Percentiles rank a stretch among this genome's conserved stretches.
These are phyloP conservation scores for Bufo bufo DNA, from an alignment of 2,113 vertebrate genomes.

Conservation along the genomic window DNA sequence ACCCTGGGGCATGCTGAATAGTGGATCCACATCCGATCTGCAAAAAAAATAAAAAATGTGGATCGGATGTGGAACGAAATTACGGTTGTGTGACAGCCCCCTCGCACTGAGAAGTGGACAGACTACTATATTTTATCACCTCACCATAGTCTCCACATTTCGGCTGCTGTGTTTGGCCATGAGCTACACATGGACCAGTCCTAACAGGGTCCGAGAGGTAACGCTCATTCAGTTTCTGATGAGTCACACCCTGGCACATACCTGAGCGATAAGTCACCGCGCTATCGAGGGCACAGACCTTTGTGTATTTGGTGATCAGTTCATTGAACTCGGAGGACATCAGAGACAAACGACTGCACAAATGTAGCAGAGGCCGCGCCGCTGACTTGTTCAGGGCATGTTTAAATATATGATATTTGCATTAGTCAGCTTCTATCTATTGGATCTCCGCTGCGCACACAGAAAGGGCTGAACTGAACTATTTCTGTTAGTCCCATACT, in stretches of 20 bases:
- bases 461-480: neutral
- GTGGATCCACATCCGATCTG: too few species aligned
- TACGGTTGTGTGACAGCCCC: too few species aligned
- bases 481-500: constrained; percentile 4
- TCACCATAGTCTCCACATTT: neutral
- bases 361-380: neutral
- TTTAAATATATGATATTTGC: neutral
- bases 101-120: too few species aligned
- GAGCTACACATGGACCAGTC: neutral
- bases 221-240: neutral
- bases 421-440: constrained; percentile 21
- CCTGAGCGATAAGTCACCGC: constrained; percentile 14
- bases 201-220: constrained; percentile 2
- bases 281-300: neutral
- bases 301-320: neutral
- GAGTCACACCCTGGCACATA: constrained; percentile 16
- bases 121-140: too few species aligned
- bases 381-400: neutral
- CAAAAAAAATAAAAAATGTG: too few species aligned
- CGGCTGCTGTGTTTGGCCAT: constrained; percentile 2
- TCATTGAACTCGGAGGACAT: constrained; percentile 1
- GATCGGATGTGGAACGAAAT: too few species aligned
- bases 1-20: too few species aligned
- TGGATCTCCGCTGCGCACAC: neutral
- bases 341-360: neutral